Conservation (phyloP, 2,888 invertebrate genomes). For the Notodonta dromedarius region DNA sequence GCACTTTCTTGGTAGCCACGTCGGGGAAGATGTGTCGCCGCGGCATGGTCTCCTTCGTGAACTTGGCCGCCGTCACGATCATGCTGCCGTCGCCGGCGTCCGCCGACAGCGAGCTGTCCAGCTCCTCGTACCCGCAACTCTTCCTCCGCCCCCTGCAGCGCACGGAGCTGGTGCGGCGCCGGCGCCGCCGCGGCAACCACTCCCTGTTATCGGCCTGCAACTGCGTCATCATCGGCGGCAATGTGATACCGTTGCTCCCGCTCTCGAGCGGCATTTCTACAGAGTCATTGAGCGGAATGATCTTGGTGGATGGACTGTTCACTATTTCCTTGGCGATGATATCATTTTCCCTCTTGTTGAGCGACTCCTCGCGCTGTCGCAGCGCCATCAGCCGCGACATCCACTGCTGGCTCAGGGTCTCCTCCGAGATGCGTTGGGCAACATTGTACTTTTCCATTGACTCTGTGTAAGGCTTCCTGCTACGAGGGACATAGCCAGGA, state of each 20-base stretch:
- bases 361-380: conserved; percentile 77
- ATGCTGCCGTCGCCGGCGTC: conserved; percentile 83
- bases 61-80: conserved; percentile 80
- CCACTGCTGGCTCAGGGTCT: conserved; percentile 84
- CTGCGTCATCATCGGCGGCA: conserved; percentile 65
- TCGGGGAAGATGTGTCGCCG: conserved; percentile 74
- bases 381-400: conserved; percentile 80
- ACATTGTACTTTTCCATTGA: conserved; percentile 55
- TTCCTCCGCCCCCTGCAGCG: conserved; percentile 59
- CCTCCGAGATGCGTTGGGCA: conserved; percentile 81
- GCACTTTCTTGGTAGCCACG: conserved; percentile 70
- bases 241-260: conserved; percentile 70
- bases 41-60: conserved; percentile 76
- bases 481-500: conserved; percentile 76
- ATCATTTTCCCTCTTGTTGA: conserved; percentile 79
- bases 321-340: conserved; percentile 74
- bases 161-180: conserved; percentile 55
- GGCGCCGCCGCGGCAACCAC: conserved; percentile 57
- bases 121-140: conserved; percentile 78
- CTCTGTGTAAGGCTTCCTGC: conserved; percentile 62
- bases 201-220: conserved; percentile 41
- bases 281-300: conserved; percentile 53
- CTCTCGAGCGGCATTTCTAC: conserved; percentile 33
- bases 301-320: conserved; percentile 65
- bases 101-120: conserved; percentile 85